Evolutionary conservation across 1,140 invertebrate genomes (phyloP).

Genomic region (Zeugodacus cucurbitae): DNA sequence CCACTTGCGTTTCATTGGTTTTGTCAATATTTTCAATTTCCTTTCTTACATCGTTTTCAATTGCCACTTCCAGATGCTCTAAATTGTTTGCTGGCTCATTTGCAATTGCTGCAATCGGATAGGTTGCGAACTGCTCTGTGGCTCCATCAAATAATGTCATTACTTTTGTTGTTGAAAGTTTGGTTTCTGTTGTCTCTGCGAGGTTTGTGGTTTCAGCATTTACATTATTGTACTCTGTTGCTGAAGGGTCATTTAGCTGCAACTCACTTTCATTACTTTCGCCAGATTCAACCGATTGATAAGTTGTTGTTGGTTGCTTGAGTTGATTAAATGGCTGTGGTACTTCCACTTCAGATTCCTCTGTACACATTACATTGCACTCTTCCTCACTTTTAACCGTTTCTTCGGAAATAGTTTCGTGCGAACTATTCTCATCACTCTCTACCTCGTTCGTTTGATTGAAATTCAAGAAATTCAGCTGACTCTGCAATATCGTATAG

Average conservation of each 20-base stretch:
- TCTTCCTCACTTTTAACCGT: not conserved
- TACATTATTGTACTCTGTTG: not conserved
- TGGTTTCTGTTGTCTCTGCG: not conserved
- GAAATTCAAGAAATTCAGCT: not conserved
- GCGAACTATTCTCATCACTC: not conserved
- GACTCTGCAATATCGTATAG: not conserved
- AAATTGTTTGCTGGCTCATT: conserved; percentile 23
- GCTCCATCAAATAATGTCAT: not conserved
- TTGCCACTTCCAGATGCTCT: conserved; percentile 26
- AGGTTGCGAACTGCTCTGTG: not conserved
- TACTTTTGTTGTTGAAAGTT: too few relatives aligned
- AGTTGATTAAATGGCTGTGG: not conserved
- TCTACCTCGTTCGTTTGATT: not conserved
- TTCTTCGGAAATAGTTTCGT: not conserved
- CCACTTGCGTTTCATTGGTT: conserved; percentile 11
- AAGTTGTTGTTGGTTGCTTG: not conserved
- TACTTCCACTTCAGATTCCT: not conserved
- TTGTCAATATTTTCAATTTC: conserved; percentile 38
- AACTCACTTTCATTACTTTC: not conserved
- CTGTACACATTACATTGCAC: not conserved
- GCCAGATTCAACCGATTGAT: not conserved
- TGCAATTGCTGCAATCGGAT: not conserved
- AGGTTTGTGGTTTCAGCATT: not conserved
- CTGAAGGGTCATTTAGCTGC: not conserved
- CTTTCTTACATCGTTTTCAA: conserved; percentile 3